A percentile compares a stretch with the other conserved stretches of the same genome.
phyloP scores from a whole-genome alignment of 2,113 vertebrate genomes.

The Phylloscopus whistleri region DNA sequence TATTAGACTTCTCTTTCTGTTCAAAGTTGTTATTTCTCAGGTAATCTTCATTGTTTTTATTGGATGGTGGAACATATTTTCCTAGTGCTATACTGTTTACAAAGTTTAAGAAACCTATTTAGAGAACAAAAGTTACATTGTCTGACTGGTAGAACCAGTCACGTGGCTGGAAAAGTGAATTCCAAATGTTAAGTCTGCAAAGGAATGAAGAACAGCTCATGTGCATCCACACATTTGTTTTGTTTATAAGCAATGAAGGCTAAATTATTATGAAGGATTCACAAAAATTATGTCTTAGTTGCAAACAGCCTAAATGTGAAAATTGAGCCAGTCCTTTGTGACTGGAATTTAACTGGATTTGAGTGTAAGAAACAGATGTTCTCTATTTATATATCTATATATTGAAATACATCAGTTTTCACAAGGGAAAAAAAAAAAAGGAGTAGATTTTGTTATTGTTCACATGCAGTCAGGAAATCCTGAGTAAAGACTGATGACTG shows the following conservation, averaged over 20 bases:
- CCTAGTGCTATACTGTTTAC: not conserved
- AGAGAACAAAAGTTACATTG: not conserved
- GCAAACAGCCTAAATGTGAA: not conserved
- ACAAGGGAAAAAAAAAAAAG: not conserved
- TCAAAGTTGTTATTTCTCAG: not conserved
- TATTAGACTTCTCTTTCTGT: not conserved
- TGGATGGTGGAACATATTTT: not conserved
- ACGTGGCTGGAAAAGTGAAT: not conserved
- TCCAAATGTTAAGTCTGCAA: not conserved
- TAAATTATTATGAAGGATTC: not conserved
- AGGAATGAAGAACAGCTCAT: not conserved
- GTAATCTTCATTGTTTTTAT: not conserved
- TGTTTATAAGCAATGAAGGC: not conserved
- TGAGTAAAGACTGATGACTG: not conserved
- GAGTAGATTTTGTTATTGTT: not conserved
- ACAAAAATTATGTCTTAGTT: not conserved
- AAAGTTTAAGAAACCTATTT: not conserved
- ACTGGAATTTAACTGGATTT: not conserved
- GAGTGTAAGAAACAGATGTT: not conserved
- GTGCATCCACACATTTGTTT: not conserved
- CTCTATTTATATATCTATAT: not conserved
- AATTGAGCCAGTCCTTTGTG: not conserved
- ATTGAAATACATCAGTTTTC: not conserved
- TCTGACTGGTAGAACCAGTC: not conserved
- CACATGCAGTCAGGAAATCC: not conserved